Conservation (phyloP, 2,113 vertebrate genomes). For the Machaerirhynchus nigripectus region DNA sequence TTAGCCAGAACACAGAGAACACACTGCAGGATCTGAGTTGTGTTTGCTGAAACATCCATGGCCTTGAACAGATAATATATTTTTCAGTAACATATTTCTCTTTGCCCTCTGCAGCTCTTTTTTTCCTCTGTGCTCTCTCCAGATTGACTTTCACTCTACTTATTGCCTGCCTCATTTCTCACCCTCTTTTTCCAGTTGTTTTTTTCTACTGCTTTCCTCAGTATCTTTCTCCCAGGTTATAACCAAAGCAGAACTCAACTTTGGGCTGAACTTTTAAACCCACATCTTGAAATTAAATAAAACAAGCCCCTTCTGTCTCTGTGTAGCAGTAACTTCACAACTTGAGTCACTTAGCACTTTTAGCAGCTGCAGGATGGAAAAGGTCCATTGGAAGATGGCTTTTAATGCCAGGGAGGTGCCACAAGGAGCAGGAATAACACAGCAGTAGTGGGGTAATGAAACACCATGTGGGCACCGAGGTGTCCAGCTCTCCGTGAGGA, state of each 20-base stretch:
- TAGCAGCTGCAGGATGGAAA: not conserved
- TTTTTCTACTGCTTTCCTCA: conserved; percentile 7
- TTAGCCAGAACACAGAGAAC: conserved; percentile 22
- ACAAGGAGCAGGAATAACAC: not conserved
- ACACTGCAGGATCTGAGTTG: not conserved
- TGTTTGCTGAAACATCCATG: conserved; percentile 2
- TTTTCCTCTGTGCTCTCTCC: not conserved
- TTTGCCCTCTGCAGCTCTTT: not conserved
- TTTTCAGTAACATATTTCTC: conserved; percentile 45
- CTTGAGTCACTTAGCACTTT: conserved; percentile 20
- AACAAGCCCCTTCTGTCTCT: conserved; percentile 13
- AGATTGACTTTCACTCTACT: conserved; percentile 35
- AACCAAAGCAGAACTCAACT: not conserved
- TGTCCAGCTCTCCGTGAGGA: not conserved
- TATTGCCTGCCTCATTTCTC: conserved; percentile 42
- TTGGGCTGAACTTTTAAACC: conserved; percentile 51
- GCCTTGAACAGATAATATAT: conserved; percentile 55
- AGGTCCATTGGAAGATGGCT: not conserved
- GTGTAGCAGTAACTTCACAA: not conserved
- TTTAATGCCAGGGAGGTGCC: not conserved
- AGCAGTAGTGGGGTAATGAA: not conserved
- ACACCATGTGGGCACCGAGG: not conserved
- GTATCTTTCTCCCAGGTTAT: not conserved
- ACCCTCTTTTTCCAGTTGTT: conserved; percentile 21
- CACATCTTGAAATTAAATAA: conserved; percentile 20